Base-by-base conservation (phyloP, 2,797 vertebrate genomes). In the Basileuterus tristriatus region DNA sequence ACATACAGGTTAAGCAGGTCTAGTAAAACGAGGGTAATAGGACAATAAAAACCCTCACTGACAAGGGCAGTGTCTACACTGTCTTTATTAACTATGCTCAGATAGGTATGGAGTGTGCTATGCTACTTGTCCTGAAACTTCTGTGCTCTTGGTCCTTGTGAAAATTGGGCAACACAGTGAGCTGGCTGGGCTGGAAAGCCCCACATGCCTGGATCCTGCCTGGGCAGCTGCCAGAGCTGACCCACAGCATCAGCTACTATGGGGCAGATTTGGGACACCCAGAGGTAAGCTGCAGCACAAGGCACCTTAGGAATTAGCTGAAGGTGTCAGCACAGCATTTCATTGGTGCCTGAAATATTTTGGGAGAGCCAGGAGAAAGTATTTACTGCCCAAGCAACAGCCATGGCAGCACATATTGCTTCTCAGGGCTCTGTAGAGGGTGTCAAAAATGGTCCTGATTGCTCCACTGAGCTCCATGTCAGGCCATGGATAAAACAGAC, bases 381-480 rank as follows among this genome's bases (percentile, higher is more conserved):
- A 86, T n/a, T 63, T 63, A 90, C 29, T 90, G 58, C 50, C 43
- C 65, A 56, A 50, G 22, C 67, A 78, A 56, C 9, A 90, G 36
- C n/a, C 4, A 1, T 55, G 55, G 79, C 43, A 86, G 58, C 47
- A 72, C 10, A 36, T 62, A 11, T 8, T 8, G 3, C 15, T 76
- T 65, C 47, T 75, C 1, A 0, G 14, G 26, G 30, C 11, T 91
- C 62, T 81, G 34, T 15, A 30, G 52, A 81, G 65, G 23, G 34
- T 67, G 70, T 59, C 71, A 81, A 58, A 89, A 94, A 88, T 32
- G 16, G 41, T 83, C 71, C 43, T 62, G 39, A 71, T 78, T 78
- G 23, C 52, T 83, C 74, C 44, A 72, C 43, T 72, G 87, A 92
- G 69, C 43, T 83, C 37, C 11, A 3, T 58, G 44, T 56, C 72